Conservation (phyloP, 2,888 invertebrate species). For the Proisotoma minuta region DNA sequence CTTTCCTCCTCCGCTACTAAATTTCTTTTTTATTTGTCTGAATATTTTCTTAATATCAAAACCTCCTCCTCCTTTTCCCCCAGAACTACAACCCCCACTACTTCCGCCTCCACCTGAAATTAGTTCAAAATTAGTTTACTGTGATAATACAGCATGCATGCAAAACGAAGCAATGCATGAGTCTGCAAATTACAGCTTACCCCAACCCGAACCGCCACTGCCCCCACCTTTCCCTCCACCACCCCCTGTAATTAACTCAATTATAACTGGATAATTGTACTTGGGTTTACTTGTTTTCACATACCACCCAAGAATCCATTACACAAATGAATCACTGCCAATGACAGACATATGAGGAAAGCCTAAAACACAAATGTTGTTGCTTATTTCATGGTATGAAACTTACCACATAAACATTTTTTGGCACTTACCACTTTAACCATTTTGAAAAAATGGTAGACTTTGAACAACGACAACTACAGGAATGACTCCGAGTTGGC, state of each 20-base stretch:
- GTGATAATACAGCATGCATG: no score
- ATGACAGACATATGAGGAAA: conserved; percentile 24
- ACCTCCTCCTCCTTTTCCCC: conserved; percentile 28
- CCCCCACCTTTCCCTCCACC: conserved; percentile 20
- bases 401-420: no score
- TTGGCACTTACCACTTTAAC: conserved; percentile 27
- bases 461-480: background rate
- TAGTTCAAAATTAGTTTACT: no score
- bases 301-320: conserved; percentile 14
- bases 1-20: conserved; percentile 17
- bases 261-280: no score
- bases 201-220: conserved; percentile 7
- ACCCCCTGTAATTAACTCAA: conserved; percentile 3
- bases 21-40: conserved; percentile 18
- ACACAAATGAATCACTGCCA: conserved; percentile 27
- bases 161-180: no score
- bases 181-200: no score
- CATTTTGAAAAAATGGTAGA: conserved; percentile 23
- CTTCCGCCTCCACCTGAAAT: conserved; percentile 8
- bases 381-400: no score
- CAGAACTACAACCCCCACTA: conserved; percentile 5
- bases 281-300: no score
- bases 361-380: conserved; percentile 19
- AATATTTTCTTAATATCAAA: conserved; percentile 31
- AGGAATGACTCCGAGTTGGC: conserved; percentile 23